phyloP scores from a whole-genome alignment of 1,140 invertebrate genomes.

The Solen grandis region DNA sequence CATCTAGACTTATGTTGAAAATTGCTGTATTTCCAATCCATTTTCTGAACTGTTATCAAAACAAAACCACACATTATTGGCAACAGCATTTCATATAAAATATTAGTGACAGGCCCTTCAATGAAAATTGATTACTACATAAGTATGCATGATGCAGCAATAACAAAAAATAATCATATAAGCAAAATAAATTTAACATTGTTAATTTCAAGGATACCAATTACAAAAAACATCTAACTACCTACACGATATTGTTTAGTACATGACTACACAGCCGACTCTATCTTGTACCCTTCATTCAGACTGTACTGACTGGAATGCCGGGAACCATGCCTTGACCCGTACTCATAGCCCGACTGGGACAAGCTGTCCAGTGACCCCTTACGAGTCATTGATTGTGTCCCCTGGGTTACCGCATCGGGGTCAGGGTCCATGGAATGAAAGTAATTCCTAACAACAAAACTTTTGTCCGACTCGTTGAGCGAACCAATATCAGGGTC shows the following conservation, averaged over 20 bases:
- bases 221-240: too few relatives aligned
- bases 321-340: constrained; percentile 26
- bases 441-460: constrained; percentile 57
- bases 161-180: too few relatives aligned
- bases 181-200: too few relatives aligned
- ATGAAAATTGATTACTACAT: too few relatives aligned
- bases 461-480: constrained; percentile 61
- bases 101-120: too few relatives aligned
- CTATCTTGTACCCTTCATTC: constrained; percentile 44
- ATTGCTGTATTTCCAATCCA: too few relatives aligned
- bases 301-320: constrained; percentile 50
- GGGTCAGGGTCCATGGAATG: constrained; percentile 54
- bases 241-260: neutral
- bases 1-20: too few relatives aligned
- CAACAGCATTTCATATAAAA: too few relatives aligned
- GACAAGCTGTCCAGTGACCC: constrained; percentile 44
- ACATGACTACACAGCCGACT: constrained; percentile 38
- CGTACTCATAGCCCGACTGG: constrained; percentile 47
- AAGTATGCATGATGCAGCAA: too few relatives aligned
- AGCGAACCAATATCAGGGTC: constrained; percentile 53
- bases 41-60: too few relatives aligned
- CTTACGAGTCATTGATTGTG: constrained; percentile 51
- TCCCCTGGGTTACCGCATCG: constrained; percentile 29
- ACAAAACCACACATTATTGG: too few relatives aligned
- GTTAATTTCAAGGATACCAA: too few relatives aligned